Base-by-base conservation (phyloP, 92 coral and sea anemone genomes). In the Pocillopora meandrina region DNA sequence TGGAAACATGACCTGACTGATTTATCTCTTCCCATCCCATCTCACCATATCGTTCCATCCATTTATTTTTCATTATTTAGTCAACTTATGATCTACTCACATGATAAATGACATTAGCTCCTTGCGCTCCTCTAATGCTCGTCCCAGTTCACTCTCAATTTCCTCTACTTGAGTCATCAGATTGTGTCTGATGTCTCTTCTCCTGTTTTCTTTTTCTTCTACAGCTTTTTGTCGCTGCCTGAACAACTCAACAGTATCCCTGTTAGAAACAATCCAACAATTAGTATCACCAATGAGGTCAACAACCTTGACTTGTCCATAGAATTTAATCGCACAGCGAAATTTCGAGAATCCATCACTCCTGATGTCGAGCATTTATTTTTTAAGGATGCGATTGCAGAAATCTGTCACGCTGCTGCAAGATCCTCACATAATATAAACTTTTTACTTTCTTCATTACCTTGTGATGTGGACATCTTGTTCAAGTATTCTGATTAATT, bases 111-210 rank as follows among this genome's bases (percentile, higher is more conserved):
- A 56, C 60, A 74, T 61, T 34, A 76, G 35, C 26, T 55, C 47
- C 33, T 82, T 71, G 49, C 79, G 79, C 33, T 72, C 42, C 56
- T 82, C 65, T 55, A 82, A 55, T 2, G 78, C 80, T 82, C 63
- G 61, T 1, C 47, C 26, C 49, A 62, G 79, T 60, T 60, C 65
- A 5, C 18, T 26, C 61, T 83, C 86, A 16, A 20, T 52, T n/a
- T 61, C 62, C 52, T 63, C 55, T 49, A 72, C 86, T 83, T 73
- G 59, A 35, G 26, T 64, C 86, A 74, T 83, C 86, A 83, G 73
- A 33, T 26, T 49, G 21, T 64, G 17, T 63, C 80, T 63, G 15
- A 26, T 74, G 63, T 83, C 65, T 55, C n/a, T 42, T 12, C n/a
- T 3, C 59, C 21, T 72, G 61, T 52, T 18, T 56, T 56, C n/a